Evolutionary conservation across 2,113 vertebrate genomes (phyloP), one percentile per base, ranked within the genome.

Genomic region (Scartelaos histophorus): DNA sequence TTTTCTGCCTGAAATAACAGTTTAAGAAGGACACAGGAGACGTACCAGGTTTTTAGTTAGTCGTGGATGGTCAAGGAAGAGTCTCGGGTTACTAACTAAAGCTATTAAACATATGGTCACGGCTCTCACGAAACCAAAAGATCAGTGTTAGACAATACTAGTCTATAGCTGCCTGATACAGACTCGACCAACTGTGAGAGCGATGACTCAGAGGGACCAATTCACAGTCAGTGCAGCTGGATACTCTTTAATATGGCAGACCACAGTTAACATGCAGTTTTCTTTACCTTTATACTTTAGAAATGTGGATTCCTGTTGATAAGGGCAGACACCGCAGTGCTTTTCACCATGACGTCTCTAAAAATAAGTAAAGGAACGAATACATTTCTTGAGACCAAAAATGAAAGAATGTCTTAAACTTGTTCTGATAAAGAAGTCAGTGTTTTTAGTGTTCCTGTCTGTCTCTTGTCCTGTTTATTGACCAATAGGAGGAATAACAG

Each of bases 251-350:
- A 71, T 86, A 84, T 87, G 73, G 79, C 73, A 7, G 75, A 68
- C 70, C 57, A 15, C 68, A n/a, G 71, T 76, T 71, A 62, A 82
- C 66, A 75, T 34, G 16, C 24, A 58, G 75, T 70, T 66, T 19
- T 71, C 57, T 61, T 76, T 75, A 61, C 15, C 17, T 24, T 70
- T 24, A 73, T 68, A 54, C 54, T 66, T 66, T 69, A 71, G 49
- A 15, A 69, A 71, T 54, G 47, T 74, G 62, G 60, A 75, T 70
- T 72, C 82, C 75, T 74, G 77, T 84, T 66, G 81, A 75, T 71
- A 87, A 90, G 85, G 88, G 86, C 89, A 88, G 85, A 88, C 86
- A 90, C 89, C 86, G 68, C 86, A 89, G 90, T 90, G 89, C 88
- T 92, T 91, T 92, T 90, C 74, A 82, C 75, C 78, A 76, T 75